Conservation (phyloP, 2,113 vertebrate species). For the Carlito syrichta region DNA sequence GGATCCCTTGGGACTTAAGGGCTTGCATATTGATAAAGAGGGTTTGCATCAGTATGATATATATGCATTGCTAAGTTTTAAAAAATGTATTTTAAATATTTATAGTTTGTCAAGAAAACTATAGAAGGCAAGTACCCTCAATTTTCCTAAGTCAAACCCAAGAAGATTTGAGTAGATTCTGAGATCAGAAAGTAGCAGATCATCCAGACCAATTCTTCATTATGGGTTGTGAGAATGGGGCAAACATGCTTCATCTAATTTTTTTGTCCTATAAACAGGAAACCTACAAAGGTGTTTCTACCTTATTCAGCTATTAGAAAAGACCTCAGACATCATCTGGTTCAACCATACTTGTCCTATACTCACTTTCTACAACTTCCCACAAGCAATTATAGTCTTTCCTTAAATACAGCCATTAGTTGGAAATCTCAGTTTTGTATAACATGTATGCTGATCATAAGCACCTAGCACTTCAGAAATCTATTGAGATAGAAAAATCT, state of each 20-base stretch:
- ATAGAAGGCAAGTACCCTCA: background rate
- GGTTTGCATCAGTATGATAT: too few species aligned
- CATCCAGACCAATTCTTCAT: background rate
- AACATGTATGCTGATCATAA: background rate
- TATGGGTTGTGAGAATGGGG: background rate
- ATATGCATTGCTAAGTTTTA: background rate
- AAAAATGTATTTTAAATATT: background rate
- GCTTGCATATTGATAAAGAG: background rate
- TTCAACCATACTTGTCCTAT: background rate
- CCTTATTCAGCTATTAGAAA: background rate
- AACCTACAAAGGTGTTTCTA: background rate
- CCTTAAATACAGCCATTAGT: background rate
- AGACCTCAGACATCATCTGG: background rate
- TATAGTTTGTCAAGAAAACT: background rate
- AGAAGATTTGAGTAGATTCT: background rate
- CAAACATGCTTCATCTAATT: background rate
- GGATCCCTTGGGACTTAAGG: background rate
- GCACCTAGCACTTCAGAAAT: background rate
- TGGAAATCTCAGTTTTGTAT: background rate
- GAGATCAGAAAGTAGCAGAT: background rate
- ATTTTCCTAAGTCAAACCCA: background rate
- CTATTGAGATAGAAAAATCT: background rate
- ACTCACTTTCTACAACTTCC: background rate
- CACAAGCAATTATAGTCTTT: background rate
- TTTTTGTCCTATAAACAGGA: background rate